Evolutionary conservation across 2,113 vertebrate species (phyloP).

Genomic region (Zingel zingel): DNA sequence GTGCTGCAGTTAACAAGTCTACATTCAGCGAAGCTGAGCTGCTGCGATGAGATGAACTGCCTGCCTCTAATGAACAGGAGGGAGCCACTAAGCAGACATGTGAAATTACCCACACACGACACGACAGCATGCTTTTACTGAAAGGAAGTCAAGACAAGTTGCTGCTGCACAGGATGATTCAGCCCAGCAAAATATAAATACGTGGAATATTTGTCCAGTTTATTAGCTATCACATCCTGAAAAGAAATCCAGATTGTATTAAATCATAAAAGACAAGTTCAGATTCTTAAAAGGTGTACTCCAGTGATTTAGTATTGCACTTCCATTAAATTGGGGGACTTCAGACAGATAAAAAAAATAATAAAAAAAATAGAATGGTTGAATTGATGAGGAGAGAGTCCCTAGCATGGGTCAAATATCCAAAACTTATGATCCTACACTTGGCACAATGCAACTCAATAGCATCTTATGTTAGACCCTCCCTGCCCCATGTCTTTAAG

Average conservation of each 20-base stretch:
- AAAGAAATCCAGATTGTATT: background rate
- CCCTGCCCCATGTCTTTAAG: background rate
- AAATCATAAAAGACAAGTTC: background rate
- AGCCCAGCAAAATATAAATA: conserved; percentile 5
- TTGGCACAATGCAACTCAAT: background rate
- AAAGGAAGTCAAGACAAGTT: background rate
- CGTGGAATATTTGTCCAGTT: background rate
- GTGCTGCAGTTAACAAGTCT: conserved; percentile 28
- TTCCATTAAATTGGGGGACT: background rate
- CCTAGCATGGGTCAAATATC: too few relatives aligned
- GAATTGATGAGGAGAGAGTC: too few relatives aligned
- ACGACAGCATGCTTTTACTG: background rate
- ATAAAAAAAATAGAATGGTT: background rate
- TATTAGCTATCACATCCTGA: background rate
- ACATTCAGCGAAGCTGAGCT: conserved; percentile 9
- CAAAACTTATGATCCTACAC: background rate
- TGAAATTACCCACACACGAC: conserved; percentile 20
- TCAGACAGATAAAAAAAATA: background rate
- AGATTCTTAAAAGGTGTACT: background rate
- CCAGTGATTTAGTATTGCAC: background rate
- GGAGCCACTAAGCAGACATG: conserved; percentile 35
- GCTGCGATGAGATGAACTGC: conserved; percentile 20
- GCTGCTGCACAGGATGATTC: background rate
- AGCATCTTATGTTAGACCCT: too few relatives aligned
- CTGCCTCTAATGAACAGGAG: conserved; percentile 41